Evolutionary conservation across 1,140 invertebrate genomes (phyloP), one percentile per base, ranked within the genome.

Genomic region (Belonocnema kinseyi): DNA sequence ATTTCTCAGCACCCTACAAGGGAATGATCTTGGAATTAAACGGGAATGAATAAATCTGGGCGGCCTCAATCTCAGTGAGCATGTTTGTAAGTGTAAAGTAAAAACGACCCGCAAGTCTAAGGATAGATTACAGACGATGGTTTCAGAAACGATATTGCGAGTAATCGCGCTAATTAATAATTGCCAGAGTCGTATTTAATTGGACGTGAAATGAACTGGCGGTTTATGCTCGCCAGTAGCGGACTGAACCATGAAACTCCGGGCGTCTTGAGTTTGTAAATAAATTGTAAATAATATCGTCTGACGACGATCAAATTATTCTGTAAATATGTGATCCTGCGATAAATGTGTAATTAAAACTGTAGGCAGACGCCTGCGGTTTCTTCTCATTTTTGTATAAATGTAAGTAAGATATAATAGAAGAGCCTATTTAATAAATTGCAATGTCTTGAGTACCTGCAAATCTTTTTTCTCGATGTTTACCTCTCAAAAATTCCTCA

Each of bases 341-440:
- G 61, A 66, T 66, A 66, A 66, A 26, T 71, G 58, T 76, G 33
- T 76, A 71, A 52, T 72, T 51, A 21, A 72, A 51, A 16, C 46
- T 50, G 46, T 66, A 66, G 33, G 33, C 16, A 1, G 1, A 17
- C 0, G 17, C 11, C 54, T 56, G 21, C 54, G 61, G 61, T 66
- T 66, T 66, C 33, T 66, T 66, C 26, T 40, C 82, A 84, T 79
- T 89, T 89, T 88, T 90, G 88, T 90, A 90, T 87, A 89, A 89
- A 90, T 90, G 87, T 89, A 89, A 86, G 88, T 71, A 79, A 54
- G 54, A 40, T 53, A 46, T 72, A 82, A 71, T 82, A 86, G 76
- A 71, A 83, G 73, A 81, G 75, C 83, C 79, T 88, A 87, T 88
- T 88, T 87, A 88, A 88, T 86, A 78, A 72, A 75, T 72, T 50